Conservation (phyloP, 1,140 invertebrate species). For the Pseudomyrmex cubaensis region DNA sequence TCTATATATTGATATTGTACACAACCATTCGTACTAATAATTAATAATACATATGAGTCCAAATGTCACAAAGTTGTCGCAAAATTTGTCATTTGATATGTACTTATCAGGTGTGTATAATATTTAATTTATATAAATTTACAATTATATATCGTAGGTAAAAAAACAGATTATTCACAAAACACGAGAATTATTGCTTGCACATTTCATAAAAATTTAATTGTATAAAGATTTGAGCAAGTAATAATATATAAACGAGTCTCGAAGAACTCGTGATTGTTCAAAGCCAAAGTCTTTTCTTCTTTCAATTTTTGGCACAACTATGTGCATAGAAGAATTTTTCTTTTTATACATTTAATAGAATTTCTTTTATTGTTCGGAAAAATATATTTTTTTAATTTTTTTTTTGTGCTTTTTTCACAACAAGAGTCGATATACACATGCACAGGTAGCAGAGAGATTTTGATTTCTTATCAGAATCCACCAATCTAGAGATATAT, state of each 20-base stretch:
- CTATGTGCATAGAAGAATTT: conserved; percentile 50
- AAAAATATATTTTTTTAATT: conserved; percentile 44
- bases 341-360: conserved; percentile 16
- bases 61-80: background rate
- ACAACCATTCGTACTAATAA: background rate
- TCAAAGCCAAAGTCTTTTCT: conserved; percentile 27
- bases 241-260: conserved; percentile 51
- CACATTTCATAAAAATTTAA: conserved; percentile 12
- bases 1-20: conserved; percentile 10
- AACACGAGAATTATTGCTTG: too few species aligned
- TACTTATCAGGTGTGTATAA: conserved; percentile 37
- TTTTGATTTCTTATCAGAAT: background rate
- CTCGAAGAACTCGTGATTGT: conserved; percentile 3
- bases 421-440: conserved; percentile 29
- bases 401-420: conserved; percentile 4
- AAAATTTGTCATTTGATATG: conserved; percentile 58
- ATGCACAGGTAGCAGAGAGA: background rate
- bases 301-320: conserved; percentile 63
- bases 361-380: conserved; percentile 11
- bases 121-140: conserved; percentile 23
- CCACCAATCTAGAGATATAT: conserved; percentile 19
- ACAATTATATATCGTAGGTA: background rate
- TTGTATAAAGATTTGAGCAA: conserved; percentile 67
- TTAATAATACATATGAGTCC: background rate
- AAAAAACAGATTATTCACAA: background rate